Conservation (phyloP, 2,113 vertebrate species). For the Arothron firmamentum region DNA sequence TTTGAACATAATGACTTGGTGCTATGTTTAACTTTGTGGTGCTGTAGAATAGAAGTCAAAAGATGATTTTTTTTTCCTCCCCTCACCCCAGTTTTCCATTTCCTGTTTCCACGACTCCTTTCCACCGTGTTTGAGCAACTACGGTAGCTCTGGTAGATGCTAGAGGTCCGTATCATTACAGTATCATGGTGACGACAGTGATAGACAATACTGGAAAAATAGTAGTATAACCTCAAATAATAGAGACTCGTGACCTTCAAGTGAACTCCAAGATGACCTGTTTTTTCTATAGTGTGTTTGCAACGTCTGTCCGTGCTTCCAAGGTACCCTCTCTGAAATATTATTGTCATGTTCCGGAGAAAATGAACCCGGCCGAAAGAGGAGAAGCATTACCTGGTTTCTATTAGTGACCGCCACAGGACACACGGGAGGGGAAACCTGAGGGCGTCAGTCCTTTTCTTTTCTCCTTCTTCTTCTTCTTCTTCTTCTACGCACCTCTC, state of each 20-base stretch:
- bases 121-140: slow-evolving; percentile 57
- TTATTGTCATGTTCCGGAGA: slow-evolving; percentile 59
- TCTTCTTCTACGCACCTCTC: slow-evolving; percentile 47
- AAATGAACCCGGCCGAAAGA: slow-evolving; percentile 60
- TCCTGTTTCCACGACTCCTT: slow-evolving; percentile 49
- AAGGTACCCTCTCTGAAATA: slow-evolving; percentile 73
- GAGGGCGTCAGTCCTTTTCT: slow-evolving; percentile 22
- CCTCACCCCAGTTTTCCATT: background rate
- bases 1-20: slow-evolving; percentile 77
- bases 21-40: slow-evolving; percentile 80
- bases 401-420: slow-evolving; percentile 44
- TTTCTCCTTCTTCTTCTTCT: slow-evolving; percentile 23
- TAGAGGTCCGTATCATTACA: slow-evolving; percentile 59
- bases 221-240: slow-evolving; percentile 66
- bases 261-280: slow-evolving; percentile 61
- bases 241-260: slow-evolving; percentile 66
- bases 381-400: slow-evolving; percentile 52
- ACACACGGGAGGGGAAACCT: slow-evolving; percentile 42
- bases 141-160: slow-evolving; percentile 58
- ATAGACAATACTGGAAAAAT: slow-evolving; percentile 67
- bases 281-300: slow-evolving; percentile 70
- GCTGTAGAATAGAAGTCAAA: slow-evolving; percentile 76
- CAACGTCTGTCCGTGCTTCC: slow-evolving; percentile 73
- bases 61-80: slow-evolving; percentile 23
- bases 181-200: slow-evolving; percentile 63